These are phyloP conservation scores for Napeogenes inachia DNA, from an alignment of 2,888 invertebrate genomes.

Conservation along the genomic window DNA sequence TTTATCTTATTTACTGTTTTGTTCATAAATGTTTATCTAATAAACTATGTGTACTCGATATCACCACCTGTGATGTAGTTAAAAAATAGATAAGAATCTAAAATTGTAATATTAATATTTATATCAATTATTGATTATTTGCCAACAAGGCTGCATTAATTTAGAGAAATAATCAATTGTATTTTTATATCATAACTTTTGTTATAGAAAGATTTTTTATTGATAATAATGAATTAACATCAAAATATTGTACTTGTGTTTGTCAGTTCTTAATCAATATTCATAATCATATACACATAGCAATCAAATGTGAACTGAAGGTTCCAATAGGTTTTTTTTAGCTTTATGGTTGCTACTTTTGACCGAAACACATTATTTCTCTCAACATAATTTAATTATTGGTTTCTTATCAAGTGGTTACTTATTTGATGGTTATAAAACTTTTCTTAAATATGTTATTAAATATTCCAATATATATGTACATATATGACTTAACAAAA, in stretches of 20 bases:
- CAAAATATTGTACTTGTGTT: too few relatives aligned
- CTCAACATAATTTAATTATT: neutral
- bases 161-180: conserved; percentile 9
- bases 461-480: conserved; percentile 19
- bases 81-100: conserved; percentile 5
- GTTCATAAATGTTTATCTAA: too few relatives aligned
- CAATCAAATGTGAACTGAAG: too few relatives aligned
- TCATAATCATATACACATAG: too few relatives aligned
- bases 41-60: neutral
- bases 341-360: neutral
- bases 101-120: neutral
- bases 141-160: conserved; percentile 3
- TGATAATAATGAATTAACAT: too few relatives aligned
- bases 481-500: conserved; percentile 17
- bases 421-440: too few relatives aligned
- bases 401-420: too few relatives aligned
- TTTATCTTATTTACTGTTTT: too few relatives aligned
- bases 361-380: neutral
- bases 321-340: neutral
- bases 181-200: neutral
- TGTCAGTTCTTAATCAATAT: too few relatives aligned
- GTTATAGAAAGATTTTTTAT: too few relatives aligned
- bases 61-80: conserved; percentile 23
- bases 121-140: neutral
- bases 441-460: conserved; percentile 13